These are phyloP conservation scores for Drosophila acutilabella DNA, from an alignment of 2,888 invertebrate species.

Conservation along the genomic window DNA sequence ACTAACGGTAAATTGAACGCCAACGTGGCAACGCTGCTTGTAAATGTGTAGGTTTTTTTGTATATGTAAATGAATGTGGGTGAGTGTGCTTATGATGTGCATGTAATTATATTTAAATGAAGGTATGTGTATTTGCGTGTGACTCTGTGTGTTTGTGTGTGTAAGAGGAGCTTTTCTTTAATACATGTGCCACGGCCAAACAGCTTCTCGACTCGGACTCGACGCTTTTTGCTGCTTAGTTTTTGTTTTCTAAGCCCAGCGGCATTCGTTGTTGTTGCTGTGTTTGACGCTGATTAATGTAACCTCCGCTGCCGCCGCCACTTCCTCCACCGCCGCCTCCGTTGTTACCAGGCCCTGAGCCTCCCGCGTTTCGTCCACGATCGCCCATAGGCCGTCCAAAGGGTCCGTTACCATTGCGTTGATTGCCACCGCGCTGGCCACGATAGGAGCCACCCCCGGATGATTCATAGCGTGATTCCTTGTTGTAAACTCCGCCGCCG, in stretches of 20 bases:
- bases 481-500: slow-evolving; percentile 69
- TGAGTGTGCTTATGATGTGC: slow-evolving; percentile 27
- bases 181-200: slow-evolving; percentile 61
- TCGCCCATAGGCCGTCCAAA: slow-evolving; percentile 77
- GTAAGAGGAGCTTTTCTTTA: slow-evolving; percentile 49
- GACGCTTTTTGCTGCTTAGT: slow-evolving; percentile 54
- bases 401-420: slow-evolving; percentile 74
- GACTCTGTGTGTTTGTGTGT: slow-evolving; percentile 31
- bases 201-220: slow-evolving; percentile 40
- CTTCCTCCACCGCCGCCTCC: slow-evolving; percentile 9
- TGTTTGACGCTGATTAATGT: slow-evolving; percentile 77
- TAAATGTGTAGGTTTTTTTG: slow-evolving; percentile 19
- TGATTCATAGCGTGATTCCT: slow-evolving; percentile 77
- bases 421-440: slow-evolving; percentile 78
- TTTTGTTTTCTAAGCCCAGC: slow-evolving; percentile 78
- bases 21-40: slow-evolving; percentile 51
- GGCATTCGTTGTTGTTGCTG: slow-evolving; percentile 71
- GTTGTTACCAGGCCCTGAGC: slow-evolving; percentile 52
- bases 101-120: slow-evolving; percentile 27
- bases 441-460: slow-evolving; percentile 75
- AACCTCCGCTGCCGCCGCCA: slow-evolving; percentile 65
- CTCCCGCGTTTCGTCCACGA: slow-evolving; percentile 62
- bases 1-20: slow-evolving; percentile 65
- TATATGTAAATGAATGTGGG: slow-evolving; percentile 38
- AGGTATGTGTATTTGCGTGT: slow-evolving; percentile 33